Evolutionary conservation across 1,140 invertebrate species (phyloP).

Genomic region (Platorchestia sp.): DNA sequence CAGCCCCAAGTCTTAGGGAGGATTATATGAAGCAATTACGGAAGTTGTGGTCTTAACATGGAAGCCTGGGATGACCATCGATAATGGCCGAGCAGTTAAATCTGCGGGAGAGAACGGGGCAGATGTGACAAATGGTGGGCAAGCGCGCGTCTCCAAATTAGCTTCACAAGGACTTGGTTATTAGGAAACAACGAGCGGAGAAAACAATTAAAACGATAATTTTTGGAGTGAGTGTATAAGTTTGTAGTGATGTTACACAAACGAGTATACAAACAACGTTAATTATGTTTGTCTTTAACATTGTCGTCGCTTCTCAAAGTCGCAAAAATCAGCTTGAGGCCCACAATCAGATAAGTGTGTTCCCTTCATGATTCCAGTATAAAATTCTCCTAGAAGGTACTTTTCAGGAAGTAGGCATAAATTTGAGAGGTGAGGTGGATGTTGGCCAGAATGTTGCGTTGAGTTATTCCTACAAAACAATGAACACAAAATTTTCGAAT

Average conservation of each 20-base stretch:
- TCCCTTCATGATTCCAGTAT: neutral
- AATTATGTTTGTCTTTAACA: too few species aligned
- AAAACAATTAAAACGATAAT: neutral
- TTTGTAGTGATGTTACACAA: neutral
- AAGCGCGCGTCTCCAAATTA: neutral
- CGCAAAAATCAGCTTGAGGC: too few species aligned
- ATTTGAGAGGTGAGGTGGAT: too few species aligned
- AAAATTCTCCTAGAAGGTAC: too few species aligned
- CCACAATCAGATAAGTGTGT: neutral
- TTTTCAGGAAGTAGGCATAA: too few species aligned
- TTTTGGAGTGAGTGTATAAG: neutral
- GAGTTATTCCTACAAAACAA: neutral
- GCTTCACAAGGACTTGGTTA: neutral
- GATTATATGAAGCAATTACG: slow-evolving; percentile 24
- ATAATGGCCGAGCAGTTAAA: slow-evolving; percentile 10
- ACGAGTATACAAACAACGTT: neutral
- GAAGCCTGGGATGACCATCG: slow-evolving; percentile 16
- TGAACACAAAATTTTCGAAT: neutral
- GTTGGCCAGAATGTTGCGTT: too few species aligned
- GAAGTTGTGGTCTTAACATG: neutral
- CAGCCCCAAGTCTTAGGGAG: neutral
- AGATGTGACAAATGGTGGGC: neutral
- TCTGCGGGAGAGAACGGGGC: neutral
- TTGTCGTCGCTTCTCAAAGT: too few species aligned
- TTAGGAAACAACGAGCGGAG: neutral